Base-by-base conservation (phyloP, 2,797 vertebrate genomes). In the Eulemur coronatus region DNA sequence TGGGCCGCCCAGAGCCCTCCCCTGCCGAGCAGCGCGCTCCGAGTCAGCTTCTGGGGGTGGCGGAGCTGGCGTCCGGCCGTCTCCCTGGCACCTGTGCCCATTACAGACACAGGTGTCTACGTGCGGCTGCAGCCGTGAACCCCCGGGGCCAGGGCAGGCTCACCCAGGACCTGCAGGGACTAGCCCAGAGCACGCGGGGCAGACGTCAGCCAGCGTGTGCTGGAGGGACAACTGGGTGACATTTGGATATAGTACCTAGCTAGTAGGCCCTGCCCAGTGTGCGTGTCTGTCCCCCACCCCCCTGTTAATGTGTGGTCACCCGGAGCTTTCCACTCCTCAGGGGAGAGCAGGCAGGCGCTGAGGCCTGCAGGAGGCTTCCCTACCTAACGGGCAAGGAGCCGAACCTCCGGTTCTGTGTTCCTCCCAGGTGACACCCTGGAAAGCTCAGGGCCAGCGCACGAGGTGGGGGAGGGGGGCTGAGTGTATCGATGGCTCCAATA, bases 1-100 rank as follows among this genome's bases (percentile, higher is more conserved):
- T 15, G 14, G 38, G 33, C 80, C 33, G n/a, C 12, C 24, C 2
- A 4, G 12, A 69, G 65, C 28, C 1, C 17, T 24, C 22, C 78
- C 48, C 7, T 20, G 30, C 9, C 0, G 0, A 38, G 50, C 20
- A 0, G 11, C 30, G 10, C 0, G 1, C 35, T 10, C 17, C 6
- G 48, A 10, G n/a, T 41, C 26, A 0, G 8, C 35, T 50, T 73
- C 61, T 48, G 69, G 26, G 61, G 17, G 78, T n/a, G 65, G 30
- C 30, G 28, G 76, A 38, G 38, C 30, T 28, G 80, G 80, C 59
- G 38, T 57, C 84, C 33, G 81, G 55, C 22, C 0, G 0, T 69
- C 26, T 70, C 18, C n/a, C 8, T 70, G 84, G 88, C 20, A 28
- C 12, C 75, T 38, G 61, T 43, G 85, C 75, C 61, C 28, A 0